Evolutionary conservation across 2,797 vertebrate species (phyloP).

Genomic region (Micromesistius poutassou): DNA sequence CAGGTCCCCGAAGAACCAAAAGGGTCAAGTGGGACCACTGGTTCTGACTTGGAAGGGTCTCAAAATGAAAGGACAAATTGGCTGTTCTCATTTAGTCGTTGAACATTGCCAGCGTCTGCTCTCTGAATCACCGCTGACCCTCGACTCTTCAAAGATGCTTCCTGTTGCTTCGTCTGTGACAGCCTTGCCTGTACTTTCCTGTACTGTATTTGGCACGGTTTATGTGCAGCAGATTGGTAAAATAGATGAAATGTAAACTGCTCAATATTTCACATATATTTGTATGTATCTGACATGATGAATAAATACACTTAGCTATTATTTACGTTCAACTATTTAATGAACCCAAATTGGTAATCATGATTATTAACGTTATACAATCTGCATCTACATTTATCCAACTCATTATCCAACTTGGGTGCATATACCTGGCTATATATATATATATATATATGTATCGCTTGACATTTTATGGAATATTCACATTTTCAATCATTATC

Average conservation of each 20-base stretch:
- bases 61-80: slow-evolving; percentile 4
- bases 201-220: not conserved
- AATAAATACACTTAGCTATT: too few species aligned
- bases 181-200: not conserved
- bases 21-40: not conserved
- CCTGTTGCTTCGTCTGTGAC: not conserved
- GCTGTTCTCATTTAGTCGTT: not conserved
- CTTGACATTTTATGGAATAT: too few species aligned
- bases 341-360: too few species aligned
- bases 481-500: not conserved
- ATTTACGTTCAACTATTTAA: slow-evolving; percentile 2
- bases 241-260: not conserved
- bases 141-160: not conserved
- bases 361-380: not conserved
- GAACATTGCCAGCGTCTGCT: not conserved
- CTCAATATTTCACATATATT: not conserved
- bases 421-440: too few species aligned
- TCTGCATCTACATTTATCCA: not conserved
- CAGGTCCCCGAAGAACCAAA: slow-evolving; percentile 9
- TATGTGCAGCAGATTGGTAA: not conserved
- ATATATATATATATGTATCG: not conserved
- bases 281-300: too few species aligned
- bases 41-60: slow-evolving; percentile 10
- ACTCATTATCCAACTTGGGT: not conserved
- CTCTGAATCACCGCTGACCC: not conserved